Base-by-base conservation (phyloP, 1,140 invertebrate genomes). In the Conopomorpha cramerella region DNA sequence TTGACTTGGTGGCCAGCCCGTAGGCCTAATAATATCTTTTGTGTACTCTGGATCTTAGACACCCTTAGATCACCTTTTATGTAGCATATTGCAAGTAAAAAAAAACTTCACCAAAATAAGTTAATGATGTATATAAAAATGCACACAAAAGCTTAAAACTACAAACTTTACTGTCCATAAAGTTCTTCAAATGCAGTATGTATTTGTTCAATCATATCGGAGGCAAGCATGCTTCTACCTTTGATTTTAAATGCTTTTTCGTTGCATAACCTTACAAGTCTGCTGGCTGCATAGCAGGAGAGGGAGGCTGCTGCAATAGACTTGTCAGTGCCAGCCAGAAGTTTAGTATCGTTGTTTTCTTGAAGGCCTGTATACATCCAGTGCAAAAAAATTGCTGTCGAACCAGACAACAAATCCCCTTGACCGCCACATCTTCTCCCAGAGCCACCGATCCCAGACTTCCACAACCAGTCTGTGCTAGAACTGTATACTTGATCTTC, bases 401-500 rank as follows among this genome's bases (percentile, higher is more conserved):
- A 81, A 7, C 97, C 97, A 28, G 89, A 85, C 1, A 99, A 63
- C 2, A 99, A 64, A 67, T 99, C 97, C 0, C 97, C 97, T 77
- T 99, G 96, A 7, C 97, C 97, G 3, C 96, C 96, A 78, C 96
- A 98, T 30, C 97, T 81, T 39, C 96, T 80, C 3, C 86, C 87
- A 19, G 92, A 93, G 2, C 95, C 95, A 16, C 85, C 82, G 3
- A 61, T 71, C 52, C 48, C 60, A 49, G 59, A 78, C 40, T 80
- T 56, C 76, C 74, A 84, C 46, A 72, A 61, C 2, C 79, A 73
- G 13, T 67, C 64, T 25, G 62, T 61, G 33, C 77, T 55, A 3
- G 84, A 84, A 74, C 91, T 81, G 8, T 85, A 84, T 8, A 95
- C 87, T 26, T 90, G 82, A 78, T 97, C 95, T 12, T 73, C 78